phyloP scores from a whole-genome alignment of 2,797 vertebrate genomes.

The Scleropages formosus region DNA sequence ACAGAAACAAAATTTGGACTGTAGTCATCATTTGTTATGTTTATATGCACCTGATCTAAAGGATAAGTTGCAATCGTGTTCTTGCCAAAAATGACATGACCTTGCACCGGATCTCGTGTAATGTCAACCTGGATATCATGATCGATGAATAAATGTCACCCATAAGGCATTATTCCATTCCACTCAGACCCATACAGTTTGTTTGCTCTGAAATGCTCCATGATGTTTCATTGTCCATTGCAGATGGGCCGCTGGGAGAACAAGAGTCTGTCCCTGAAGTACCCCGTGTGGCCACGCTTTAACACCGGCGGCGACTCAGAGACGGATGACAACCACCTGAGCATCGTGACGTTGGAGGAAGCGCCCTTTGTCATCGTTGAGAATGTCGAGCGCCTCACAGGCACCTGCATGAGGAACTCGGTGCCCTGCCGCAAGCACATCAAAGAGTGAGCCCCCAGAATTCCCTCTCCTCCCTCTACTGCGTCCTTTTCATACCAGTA shows the following conservation, averaged over 20 bases:
- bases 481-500: neutral
- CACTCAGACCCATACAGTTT: too few relatives aligned
- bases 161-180: too few relatives aligned
- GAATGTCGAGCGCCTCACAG: constrained; percentile 91
- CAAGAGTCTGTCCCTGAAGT: constrained; percentile 85
- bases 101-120: too few relatives aligned
- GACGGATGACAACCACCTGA: constrained; percentile 92
- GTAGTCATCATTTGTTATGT: too few relatives aligned
- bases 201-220: too few relatives aligned
- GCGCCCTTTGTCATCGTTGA: constrained; percentile 96
- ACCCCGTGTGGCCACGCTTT: constrained; percentile 92
- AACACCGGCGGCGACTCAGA: constrained; percentile 89
- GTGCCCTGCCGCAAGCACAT: constrained; percentile 94
- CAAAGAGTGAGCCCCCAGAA: constrained; percentile 78
- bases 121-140: too few relatives aligned
- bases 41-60: too few relatives aligned
- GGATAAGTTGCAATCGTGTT: too few relatives aligned
- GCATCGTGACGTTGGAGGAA: constrained; percentile 96
- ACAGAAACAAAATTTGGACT: too few relatives aligned
- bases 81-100: too few relatives aligned
- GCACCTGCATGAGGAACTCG: constrained; percentile 93
- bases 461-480: neutral
- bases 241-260: constrained; percentile 98
- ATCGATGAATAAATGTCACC: too few relatives aligned
- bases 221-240: constrained; percentile 1